Evolutionary conservation across 2,797 vertebrate genomes (phyloP).

Genomic region (Coccyzus lansbergi): DNA sequence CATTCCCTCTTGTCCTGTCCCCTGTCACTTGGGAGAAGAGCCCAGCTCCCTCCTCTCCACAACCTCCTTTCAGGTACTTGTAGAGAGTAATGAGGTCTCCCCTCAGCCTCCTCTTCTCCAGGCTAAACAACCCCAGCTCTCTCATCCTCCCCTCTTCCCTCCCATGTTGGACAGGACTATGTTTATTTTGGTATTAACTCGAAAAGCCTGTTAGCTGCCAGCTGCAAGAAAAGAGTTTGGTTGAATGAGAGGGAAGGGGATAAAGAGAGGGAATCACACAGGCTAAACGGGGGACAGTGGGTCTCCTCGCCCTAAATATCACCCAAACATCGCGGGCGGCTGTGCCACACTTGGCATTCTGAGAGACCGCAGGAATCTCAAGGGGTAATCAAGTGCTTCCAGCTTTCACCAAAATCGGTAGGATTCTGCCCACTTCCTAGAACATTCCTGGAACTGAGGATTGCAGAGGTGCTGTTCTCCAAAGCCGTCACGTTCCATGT

Average conservation of each 20-base stretch:
- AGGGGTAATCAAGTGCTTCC: neutral
- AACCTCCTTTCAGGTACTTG: too few relatives aligned
- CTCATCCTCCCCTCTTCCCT: neutral
- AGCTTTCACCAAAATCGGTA: neutral
- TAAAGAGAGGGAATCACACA: neutral
- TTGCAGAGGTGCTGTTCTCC: conserved; percentile 7
- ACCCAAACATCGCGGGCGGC: fast-evolving
- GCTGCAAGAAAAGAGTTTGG: neutral
- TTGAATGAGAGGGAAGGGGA: neutral
- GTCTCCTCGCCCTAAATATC: neutral
- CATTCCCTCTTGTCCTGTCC: too few relatives aligned
- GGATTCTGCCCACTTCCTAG: conserved; percentile 61
- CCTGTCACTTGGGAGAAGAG: too few relatives aligned
- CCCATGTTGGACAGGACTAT: neutral
- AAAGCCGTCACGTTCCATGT: conserved; percentile 31
- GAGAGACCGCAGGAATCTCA: neutral
- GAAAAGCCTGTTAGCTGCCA: neutral
- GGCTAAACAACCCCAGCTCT: too few relatives aligned
- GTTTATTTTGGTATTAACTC: neutral
- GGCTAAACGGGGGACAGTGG: neutral
- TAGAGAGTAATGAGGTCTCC: too few relatives aligned
- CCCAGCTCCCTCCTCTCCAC: too few relatives aligned
- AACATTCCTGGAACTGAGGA: conserved; percentile 66
- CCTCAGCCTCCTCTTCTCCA: too few relatives aligned
- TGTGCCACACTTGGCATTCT: neutral